phyloP scores from a whole-genome alignment of 2,113 vertebrate species.

The Grallaria varia region DNA sequence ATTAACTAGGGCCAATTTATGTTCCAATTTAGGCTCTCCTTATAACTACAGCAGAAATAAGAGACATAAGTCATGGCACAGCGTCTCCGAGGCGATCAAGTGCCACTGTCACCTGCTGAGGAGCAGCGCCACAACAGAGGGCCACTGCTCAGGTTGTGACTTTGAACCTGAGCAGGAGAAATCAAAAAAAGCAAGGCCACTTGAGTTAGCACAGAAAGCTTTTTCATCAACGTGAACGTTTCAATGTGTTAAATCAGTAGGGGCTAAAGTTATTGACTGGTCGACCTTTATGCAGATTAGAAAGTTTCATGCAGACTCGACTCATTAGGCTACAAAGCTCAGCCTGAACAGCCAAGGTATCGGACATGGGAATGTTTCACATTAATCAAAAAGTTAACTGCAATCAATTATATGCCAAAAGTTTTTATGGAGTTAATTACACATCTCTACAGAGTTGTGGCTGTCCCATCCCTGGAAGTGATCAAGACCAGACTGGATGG shows the following conservation, averaged over 20 bases:
- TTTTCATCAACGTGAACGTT: neutral
- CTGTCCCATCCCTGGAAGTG: neutral
- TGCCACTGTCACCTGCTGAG: neutral
- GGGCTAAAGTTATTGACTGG: neutral
- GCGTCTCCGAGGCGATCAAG: rapidly evolving
- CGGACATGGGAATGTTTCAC: neutral
- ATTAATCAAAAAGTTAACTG: neutral
- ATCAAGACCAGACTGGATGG: neutral
- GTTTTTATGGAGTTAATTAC: neutral
- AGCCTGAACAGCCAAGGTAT: neutral
- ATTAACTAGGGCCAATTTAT: conserved; percentile 49
- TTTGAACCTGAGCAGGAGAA: neutral
- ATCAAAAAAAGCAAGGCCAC: neutral
- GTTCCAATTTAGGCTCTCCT: conserved; percentile 3
- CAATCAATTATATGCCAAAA: neutral
- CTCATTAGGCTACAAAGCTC: neutral
- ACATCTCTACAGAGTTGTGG: neutral
- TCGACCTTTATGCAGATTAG: neutral
- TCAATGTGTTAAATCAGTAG: neutral
- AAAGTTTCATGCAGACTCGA: neutral
- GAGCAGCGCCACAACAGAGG: neutral
- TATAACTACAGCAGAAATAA: neutral
- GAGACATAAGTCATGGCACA: neutral
- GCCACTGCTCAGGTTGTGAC: neutral
- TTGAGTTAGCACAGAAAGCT: neutral